Conservation (phyloP, 1,140 invertebrate species). For the Pseudachorutes palmiensis region DNA sequence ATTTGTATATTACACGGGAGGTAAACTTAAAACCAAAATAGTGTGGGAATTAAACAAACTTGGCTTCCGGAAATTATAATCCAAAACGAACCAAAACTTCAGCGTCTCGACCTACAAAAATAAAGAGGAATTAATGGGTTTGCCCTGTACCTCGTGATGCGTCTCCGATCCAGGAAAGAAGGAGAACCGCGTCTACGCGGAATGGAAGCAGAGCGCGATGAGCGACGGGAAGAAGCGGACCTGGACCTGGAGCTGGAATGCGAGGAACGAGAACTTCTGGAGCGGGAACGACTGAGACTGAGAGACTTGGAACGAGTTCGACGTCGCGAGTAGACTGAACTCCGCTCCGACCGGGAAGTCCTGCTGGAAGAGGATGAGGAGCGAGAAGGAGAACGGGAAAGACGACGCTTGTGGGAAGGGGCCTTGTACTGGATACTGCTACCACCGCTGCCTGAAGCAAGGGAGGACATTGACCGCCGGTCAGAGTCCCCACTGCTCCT, state of each 20-base stretch:
- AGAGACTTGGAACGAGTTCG: too few relatives aligned
- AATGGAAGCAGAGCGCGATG: conserved; percentile 73
- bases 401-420: too few relatives aligned
- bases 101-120: conserved; percentile 17
- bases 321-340: too few relatives aligned
- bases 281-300: too few relatives aligned
- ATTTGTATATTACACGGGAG: too few relatives aligned
- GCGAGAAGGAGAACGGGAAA: too few relatives aligned
- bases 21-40: too few relatives aligned
- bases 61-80: conserved; percentile 7
- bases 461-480: background rate
- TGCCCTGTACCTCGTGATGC: conserved; percentile 70
- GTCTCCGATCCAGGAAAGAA: conserved; percentile 75
- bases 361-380: too few relatives aligned
- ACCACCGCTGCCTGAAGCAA: background rate
- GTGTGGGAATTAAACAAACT: too few relatives aligned
- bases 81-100: conserved; percentile 15
- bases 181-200: conserved; percentile 78
- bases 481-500: too few relatives aligned
- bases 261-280: background rate
- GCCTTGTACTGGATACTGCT: background rate
- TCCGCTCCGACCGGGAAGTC: too few relatives aligned
- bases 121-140: conserved; percentile 28
- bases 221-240: conserved; percentile 18
- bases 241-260: background rate